Evolutionary conservation across 1,140 invertebrate genomes (phyloP), one percentile per base, ranked within the genome.

Genomic region (Cotesia chilonis): DNA sequence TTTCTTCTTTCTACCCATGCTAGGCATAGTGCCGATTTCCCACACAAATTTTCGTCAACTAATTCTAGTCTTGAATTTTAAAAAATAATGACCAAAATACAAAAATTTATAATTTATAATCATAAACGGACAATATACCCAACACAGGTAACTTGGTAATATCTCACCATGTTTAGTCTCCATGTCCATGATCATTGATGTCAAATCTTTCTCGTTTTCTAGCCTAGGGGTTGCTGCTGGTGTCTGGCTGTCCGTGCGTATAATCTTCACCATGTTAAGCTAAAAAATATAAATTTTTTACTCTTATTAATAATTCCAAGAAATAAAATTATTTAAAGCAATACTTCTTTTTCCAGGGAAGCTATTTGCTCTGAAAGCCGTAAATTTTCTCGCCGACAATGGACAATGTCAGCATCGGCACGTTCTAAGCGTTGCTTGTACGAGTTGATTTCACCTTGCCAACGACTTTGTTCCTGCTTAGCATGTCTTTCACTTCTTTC

Each of bases 161-260:
- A 61, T 88, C 89, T 88, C 89, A 94, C 93, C 92, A 87, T 95
- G 92, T 82, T 94, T 94, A 36, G 90, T 90, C 78, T 94, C 93
- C 89, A 94, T 92, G 67, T 93, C 90, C 70, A 91, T 90, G 20
- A 94, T 90, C 84, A 92, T 90, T 3, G 91, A 89, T 10, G 91
- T 88, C 38, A 94, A 77, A 78, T 94, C 92, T 79, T 92, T 92
- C 70, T 92, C 91, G 68, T 84, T 87, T 59, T 82, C 77, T 82
- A 87, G 81, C 79, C 85, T 89, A 77, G 82, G 88, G 71, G 87
- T 88, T 75, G 78, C 87, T 65, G 84, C 86, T 60, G 74, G 63
- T 28, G 35, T 71, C 71, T 78, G 75, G 38, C 71, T 76, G 57
- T 84, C 79, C 14, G 70, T 37, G 3, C 71, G 60, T 3, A 78